Conservation (phyloP, 1,140 invertebrate genomes). For the Drosophila novamexicana region DNA sequence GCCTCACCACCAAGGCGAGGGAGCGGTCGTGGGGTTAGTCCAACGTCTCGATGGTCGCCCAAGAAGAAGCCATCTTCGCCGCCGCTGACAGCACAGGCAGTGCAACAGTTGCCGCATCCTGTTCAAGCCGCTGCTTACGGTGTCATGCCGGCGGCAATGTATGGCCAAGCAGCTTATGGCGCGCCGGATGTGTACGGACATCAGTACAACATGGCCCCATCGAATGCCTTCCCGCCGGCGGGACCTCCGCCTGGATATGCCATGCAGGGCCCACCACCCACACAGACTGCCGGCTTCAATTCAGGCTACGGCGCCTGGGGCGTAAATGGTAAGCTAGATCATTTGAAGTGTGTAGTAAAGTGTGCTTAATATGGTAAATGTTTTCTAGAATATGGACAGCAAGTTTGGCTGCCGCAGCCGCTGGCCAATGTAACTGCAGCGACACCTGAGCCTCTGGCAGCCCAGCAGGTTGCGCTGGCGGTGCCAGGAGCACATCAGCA, state of each 20-base stretch:
- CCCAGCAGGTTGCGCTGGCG: slow-evolving; percentile 27
- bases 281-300: slow-evolving; percentile 49
- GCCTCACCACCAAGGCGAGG: slow-evolving; percentile 47
- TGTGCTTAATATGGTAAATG: neutral
- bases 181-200: slow-evolving; percentile 64
- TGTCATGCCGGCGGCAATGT: slow-evolving; percentile 67
- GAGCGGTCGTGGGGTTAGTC: slow-evolving; percentile 40
- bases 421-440: slow-evolving; percentile 39
- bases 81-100: slow-evolving; percentile 46
- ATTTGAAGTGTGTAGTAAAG: neutral
- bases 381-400: slow-evolving; percentile 65
- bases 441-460: slow-evolving; percentile 31
- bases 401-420: slow-evolving; percentile 66
- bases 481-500: slow-evolving; percentile 21
- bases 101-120: slow-evolving; percentile 43
- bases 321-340: slow-evolving; percentile 58
- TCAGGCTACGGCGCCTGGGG: slow-evolving; percentile 70
- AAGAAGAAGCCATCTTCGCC: slow-evolving; percentile 78
- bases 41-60: slow-evolving; percentile 68
- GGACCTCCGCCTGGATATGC: slow-evolving; percentile 59
- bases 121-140: slow-evolving; percentile 46
- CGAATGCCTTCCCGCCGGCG: slow-evolving; percentile 55
- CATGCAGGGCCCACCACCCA: slow-evolving; percentile 58
- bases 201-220: slow-evolving; percentile 63
- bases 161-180: slow-evolving; percentile 50